Percentiles rank a stretch among this genome's conserved stretches.
Evolutionary conservation across 92 coral and sea anemone species (phyloP).

Genomic region (Virgularia gustaviana): DNA sequence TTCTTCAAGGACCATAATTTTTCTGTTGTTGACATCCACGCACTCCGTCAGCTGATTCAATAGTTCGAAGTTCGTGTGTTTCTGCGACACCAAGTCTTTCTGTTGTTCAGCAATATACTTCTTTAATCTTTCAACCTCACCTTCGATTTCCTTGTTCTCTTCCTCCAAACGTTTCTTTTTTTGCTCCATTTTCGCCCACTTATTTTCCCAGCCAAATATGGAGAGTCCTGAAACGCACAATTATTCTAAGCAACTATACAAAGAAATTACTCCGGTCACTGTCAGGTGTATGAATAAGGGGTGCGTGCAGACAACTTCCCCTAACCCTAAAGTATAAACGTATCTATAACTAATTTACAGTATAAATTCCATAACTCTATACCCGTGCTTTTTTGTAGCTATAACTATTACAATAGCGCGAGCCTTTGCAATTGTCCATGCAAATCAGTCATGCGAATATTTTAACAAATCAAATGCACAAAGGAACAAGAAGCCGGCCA

Average conservation of each 20-base stretch:
- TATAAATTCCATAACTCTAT: too few relatives aligned
- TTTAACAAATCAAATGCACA: too few relatives aligned
- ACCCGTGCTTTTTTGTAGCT: too few relatives aligned
- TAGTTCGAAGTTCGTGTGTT: slow-evolving; percentile 29
- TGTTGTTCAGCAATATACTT: slow-evolving; percentile 31
- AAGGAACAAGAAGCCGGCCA: too few relatives aligned
- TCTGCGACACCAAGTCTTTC: slow-evolving; percentile 26
- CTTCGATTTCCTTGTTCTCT: slow-evolving; percentile 28
- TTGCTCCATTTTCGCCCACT: slow-evolving; percentile 37
- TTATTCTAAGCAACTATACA: not conserved
- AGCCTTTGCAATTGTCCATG: too few relatives aligned
- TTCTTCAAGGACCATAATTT: slow-evolving; percentile 34
- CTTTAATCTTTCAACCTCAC: slow-evolving; percentile 2
- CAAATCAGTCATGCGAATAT: too few relatives aligned
- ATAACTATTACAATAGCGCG: too few relatives aligned
- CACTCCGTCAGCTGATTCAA: slow-evolving; percentile 32
- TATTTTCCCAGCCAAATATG: slow-evolving; percentile 36
- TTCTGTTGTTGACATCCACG: slow-evolving; percentile 30
- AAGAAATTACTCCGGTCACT: not conserved
- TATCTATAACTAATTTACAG: too few relatives aligned
- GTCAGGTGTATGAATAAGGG: not conserved
- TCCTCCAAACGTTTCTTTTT: slow-evolving; percentile 36
- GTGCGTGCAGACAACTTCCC: too few relatives aligned
- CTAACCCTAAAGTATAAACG: too few relatives aligned
- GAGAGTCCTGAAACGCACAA: slow-evolving; percentile 9